A percentile compares a stretch with the other conserved stretches of the same genome.
These are phyloP conservation scores for Poeciliopsis prolifica DNA, from an alignment of 2,113 vertebrate species.

Conservation along the genomic window DNA sequence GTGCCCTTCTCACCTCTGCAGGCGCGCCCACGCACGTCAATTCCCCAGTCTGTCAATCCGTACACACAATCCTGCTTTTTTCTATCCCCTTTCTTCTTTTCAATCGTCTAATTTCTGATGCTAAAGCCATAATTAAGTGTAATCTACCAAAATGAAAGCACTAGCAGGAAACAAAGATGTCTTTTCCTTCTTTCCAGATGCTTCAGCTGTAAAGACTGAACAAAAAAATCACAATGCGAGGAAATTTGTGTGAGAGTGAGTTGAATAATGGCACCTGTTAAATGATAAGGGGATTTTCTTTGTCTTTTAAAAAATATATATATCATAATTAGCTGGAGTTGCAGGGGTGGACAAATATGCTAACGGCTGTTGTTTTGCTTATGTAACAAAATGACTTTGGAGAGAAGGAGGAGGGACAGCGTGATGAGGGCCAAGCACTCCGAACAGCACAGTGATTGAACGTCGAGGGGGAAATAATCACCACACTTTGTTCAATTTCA, in stretches of 20 bases:
- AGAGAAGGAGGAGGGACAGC: conserved; percentile 22
- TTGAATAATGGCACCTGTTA: conserved; percentile 25
- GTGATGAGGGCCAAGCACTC: conserved; percentile 26
- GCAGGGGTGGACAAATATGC: conserved; percentile 12
- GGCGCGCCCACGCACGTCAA: conserved; percentile 30
- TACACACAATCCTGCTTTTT: conserved; percentile 21
- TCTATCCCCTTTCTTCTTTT: conserved; percentile 8
- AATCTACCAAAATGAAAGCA: conserved; percentile 25
- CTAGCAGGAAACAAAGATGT: neutral
- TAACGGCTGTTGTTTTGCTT: conserved; percentile 50
- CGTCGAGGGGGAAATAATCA: conserved; percentile 44
- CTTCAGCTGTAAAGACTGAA: conserved; percentile 9
- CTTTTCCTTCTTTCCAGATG: conserved; percentile 2
- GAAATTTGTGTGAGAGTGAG: conserved; percentile 33
- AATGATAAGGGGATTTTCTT: conserved; percentile 27
- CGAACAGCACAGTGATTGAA: conserved; percentile 57
- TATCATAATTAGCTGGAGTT: conserved; percentile 29
- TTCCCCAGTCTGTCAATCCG: conserved; percentile 11
- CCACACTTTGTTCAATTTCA: conserved; percentile 36
- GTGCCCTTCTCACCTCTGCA: conserved; percentile 36
- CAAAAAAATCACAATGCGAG: conserved; percentile 18
- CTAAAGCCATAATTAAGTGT: conserved; percentile 31
- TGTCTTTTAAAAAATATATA: conserved; percentile 33
- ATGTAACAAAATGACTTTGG: conserved; percentile 39
- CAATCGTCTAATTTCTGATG: conserved; percentile 1